A percentile compares a stretch with the other conserved stretches of the same genome.
phyloP scores from a whole-genome alignment of 2,797 vertebrate species.

The Lindbergichthys nudifrons region DNA sequence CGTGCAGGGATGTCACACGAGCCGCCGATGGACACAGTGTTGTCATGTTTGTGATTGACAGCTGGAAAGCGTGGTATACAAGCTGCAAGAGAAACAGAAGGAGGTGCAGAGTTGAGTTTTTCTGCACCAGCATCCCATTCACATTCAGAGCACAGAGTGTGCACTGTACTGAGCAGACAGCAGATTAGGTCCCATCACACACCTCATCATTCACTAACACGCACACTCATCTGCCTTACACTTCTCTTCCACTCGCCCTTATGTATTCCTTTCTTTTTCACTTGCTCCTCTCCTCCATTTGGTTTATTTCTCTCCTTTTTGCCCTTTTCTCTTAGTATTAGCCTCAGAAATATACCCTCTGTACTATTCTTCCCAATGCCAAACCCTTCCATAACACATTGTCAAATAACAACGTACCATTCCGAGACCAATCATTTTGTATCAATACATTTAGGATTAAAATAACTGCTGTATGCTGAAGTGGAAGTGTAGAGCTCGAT shows the following conservation, averaged over 20 bases:
- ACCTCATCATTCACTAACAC: conserved; percentile 75
- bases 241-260: conserved; percentile 34
- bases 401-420: not conserved
- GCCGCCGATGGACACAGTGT: not conserved
- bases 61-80: not conserved
- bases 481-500: not conserved
- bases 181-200: conserved; percentile 77
- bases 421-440: too few species aligned
- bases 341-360: not conserved
- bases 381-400: too few species aligned
- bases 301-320: not conserved
- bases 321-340: not conserved
- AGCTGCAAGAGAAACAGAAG: conserved; percentile 28
- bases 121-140: conserved; percentile 67
- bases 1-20: not conserved
- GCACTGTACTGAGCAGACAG: conserved; percentile 75
- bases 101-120: conserved; percentile 46
- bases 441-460: too few species aligned
- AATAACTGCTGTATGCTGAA: not conserved
- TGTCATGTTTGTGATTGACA: conserved; percentile 5
- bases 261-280: conserved; percentile 16
- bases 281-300: conserved; percentile 7
- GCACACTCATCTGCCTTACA: conserved; percentile 51
- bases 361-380: not conserved
- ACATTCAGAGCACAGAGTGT: conserved; percentile 71